Evolutionary conservation across 2,113 vertebrate species (phyloP), one percentile per base, ranked within the genome.

Genomic region (Lipophrys pholis): DNA sequence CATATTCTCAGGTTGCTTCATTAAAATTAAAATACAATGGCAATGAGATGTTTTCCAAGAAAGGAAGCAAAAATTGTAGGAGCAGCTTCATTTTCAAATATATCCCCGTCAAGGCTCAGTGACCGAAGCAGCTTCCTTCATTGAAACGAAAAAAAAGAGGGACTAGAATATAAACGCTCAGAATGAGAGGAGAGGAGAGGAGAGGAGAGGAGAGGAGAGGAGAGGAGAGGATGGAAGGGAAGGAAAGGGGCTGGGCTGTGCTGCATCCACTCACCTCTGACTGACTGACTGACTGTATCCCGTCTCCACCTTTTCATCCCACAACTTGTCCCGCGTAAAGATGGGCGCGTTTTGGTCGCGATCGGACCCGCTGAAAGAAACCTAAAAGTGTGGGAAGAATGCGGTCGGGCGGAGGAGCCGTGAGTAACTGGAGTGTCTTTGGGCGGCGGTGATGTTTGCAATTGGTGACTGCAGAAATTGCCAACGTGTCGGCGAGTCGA

Each of bases 371-470:
- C 50, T 60, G 30, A 46, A 46, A 14, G n/a, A 46, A 46, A 46
- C 12, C 12, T 14, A n/a, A 46, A 85, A 73, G 83, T 75, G 66
- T 56, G 16, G 53, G 57, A 45, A 52, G 69, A 74, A 82, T 77
- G 82, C 68, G 55, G 46, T 41, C 41, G 56, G 56, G 43, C 52
- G 21, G 50, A 39, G 35, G 53, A 53, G 39, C 56, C 83, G 42
- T 64, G 67, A 51, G 69, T 43, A 39, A 79, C 51, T n/a, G 86
- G 65, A 61, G 68, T 5, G 70, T 72, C 62, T 77, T 16, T 53
- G 80, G 84, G 84, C 88, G 84, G 86, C 89, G 87, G 76, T 87
- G 78, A 87, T 90, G 85, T 81, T 87, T 82, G 70, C 87, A 52
- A 40, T 73, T 81, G 83, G 76, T 69, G 90, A 83, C 82, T 88